phyloP scores from a whole-genome alignment of 2,113 vertebrate genomes.

The Globicephala melas region DNA sequence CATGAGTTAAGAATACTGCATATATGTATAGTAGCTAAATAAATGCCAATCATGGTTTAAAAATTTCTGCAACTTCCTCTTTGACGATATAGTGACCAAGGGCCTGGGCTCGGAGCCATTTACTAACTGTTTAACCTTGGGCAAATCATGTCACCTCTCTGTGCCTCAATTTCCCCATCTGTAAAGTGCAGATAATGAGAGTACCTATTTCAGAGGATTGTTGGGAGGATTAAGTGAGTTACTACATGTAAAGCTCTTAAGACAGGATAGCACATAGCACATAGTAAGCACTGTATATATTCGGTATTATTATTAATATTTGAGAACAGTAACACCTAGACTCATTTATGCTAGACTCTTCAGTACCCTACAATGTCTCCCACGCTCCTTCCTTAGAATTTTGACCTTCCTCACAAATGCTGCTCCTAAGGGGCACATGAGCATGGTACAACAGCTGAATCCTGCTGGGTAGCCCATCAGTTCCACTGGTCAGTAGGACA shows the following conservation, averaged over 20 bases:
- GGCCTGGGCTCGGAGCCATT: not conserved
- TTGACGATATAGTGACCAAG: not conserved
- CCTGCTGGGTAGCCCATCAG: not conserved
- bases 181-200: not conserved
- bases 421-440: not conserved
- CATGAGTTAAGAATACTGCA: not conserved
- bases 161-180: not conserved
- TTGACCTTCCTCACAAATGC: not conserved
- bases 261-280: not conserved
- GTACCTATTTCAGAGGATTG: not conserved
- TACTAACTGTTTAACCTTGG: not conserved
- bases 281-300: not conserved
- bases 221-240: not conserved
- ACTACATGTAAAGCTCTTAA: not conserved
- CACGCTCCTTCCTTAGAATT: not conserved
- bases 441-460: rapidly evolving
- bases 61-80: not conserved
- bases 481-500: not conserved
- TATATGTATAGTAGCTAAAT: not conserved
- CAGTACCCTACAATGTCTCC: not conserved
- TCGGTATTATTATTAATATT: not conserved
- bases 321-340: not conserved
- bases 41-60: not conserved
- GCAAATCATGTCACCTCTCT: not conserved
- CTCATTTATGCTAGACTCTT: rapidly evolving